Evolutionary conservation across 1,140 invertebrate species (phyloP), one percentile per base, ranked within the genome.

Genomic region (Drosophila kepulauana): DNA sequence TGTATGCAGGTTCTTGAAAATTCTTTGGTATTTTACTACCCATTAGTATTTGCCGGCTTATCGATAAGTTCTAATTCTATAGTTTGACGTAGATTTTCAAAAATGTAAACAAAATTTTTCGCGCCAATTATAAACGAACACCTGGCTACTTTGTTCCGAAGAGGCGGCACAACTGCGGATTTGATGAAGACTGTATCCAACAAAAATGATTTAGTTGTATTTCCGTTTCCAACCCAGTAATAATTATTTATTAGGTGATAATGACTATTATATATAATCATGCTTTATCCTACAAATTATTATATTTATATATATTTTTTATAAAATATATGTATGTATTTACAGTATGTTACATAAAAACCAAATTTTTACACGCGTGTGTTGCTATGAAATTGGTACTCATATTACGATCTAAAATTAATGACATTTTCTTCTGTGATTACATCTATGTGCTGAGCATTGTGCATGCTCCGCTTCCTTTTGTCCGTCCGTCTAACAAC

Each of bases 371-470:
- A 67, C 41, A 74, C 38, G 10, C 28, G n/a, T 56, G 28, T 20
- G 25, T 41, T 38, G 6, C 48, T 59, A 54, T n/a, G 6, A 48
- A 48, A 71, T 28, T 46, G 10, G 13, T 56, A 41, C 51, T 49
- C 11, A 25, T 41, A 41, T 25, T 20, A 41, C 28, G 43, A 66
- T 67, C 15, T 20, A 58, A 35, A 46, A 59, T 73, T 25, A 46
- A 67, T 46, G 25, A 61, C 35, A 30, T 61, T 28, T 43, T 69
- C 13, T 30, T 38, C 5, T 52, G 3, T 25, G 38, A 20, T 69
- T 35, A 45, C 20, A 38, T 46, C 15, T 33, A 45, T 90, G 59
- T 77, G 86, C 69, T 80, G 52, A 77, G 72, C 76, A 70, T 71
- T 28, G 46, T 52, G 49, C 51, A 35, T 65, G 13, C 49, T 63